These are phyloP conservation scores for Tangara arthus DNA, from an alignment of 2,797 vertebrate species.

Conservation along the genomic window DNA sequence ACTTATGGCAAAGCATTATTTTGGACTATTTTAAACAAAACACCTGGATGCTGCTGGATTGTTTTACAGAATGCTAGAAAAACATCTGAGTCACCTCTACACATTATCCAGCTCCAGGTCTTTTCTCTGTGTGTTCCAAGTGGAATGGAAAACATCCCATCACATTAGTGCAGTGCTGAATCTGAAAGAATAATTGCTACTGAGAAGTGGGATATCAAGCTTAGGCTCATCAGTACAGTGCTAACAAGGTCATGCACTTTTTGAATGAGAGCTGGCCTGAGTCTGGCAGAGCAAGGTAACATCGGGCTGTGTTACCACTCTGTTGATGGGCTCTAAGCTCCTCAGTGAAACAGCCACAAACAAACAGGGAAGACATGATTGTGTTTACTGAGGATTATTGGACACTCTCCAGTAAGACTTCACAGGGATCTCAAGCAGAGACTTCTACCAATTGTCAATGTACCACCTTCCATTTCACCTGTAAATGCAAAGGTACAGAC, in stretches of 20 bases:
- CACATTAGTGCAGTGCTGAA: not conserved
- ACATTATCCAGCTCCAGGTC: not conserved
- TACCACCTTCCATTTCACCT: not conserved
- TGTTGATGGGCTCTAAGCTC: not conserved
- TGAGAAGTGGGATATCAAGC: not conserved
- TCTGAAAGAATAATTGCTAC: not conserved
- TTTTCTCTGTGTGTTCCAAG: not conserved
- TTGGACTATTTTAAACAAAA: not conserved
- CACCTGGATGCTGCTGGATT: not conserved
- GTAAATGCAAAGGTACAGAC: not conserved
- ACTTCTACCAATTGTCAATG: not conserved
- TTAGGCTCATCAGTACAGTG: not conserved
- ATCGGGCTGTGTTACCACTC: rapidly evolving
- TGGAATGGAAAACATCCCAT: not conserved
- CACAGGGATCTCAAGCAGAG: not conserved
- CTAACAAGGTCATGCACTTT: not conserved
- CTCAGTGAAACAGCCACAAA: not conserved
- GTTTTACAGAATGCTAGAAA: not conserved
- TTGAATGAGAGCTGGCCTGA: not conserved
- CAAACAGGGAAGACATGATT: not conserved
- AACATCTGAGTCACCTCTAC: not conserved
- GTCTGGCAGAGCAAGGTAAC: not conserved
- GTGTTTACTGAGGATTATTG: not conserved
- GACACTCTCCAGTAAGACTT: not conserved
- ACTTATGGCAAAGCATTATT: not conserved